A percentile compares a stretch with the other conserved stretches of the same genome.
Evolutionary conservation across 2,888 invertebrate species (phyloP).

Genomic region (Andrena camellia): DNA sequence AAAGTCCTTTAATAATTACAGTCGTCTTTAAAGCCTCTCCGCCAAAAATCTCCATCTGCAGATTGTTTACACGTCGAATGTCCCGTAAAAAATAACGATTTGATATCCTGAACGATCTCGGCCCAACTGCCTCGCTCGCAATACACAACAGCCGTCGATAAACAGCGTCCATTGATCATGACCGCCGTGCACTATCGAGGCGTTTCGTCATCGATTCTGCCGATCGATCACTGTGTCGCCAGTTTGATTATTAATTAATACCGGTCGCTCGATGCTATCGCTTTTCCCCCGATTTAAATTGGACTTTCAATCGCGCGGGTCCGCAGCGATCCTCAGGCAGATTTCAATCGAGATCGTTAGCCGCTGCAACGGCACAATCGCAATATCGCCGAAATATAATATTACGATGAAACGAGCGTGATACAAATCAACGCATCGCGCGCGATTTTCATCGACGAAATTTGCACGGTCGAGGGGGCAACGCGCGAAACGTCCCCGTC

Average conservation of each 20-base stretch:
- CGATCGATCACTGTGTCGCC: conserved; percentile 28
- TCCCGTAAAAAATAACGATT: too few relatives aligned
- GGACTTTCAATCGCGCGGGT: conserved; percentile 33
- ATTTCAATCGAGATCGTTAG: conserved; percentile 36
- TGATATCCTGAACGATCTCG: too few relatives aligned
- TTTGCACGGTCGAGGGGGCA: conserved; percentile 26
- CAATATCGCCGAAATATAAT: conserved; percentile 37
- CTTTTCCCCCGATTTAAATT: conserved; percentile 11
- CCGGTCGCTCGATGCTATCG: background rate
- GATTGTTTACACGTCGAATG: too few relatives aligned
- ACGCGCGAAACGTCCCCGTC: conserved; percentile 10
- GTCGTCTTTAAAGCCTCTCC: too few relatives aligned
- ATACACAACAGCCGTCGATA: background rate
- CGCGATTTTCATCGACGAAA: conserved; percentile 48
- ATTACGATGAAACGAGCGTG: conserved; percentile 38
- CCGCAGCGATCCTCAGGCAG: background rate
- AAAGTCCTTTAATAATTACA: too few relatives aligned
- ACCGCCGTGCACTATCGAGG: conserved; percentile 27
- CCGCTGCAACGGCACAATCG: conserved; percentile 18
- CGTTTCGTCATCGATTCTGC: conserved; percentile 42
- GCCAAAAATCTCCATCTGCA: too few relatives aligned
- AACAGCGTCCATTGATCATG: conserved; percentile 8
- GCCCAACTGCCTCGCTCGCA: too few relatives aligned
- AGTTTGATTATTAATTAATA: conserved; percentile 21
- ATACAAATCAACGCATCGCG: conserved; percentile 43